Percentiles rank a stretch among this genome's conserved stretches.
phyloP scores from a whole-genome alignment of 2,113 vertebrate genomes.

The Oryzias celebensis region DNA sequence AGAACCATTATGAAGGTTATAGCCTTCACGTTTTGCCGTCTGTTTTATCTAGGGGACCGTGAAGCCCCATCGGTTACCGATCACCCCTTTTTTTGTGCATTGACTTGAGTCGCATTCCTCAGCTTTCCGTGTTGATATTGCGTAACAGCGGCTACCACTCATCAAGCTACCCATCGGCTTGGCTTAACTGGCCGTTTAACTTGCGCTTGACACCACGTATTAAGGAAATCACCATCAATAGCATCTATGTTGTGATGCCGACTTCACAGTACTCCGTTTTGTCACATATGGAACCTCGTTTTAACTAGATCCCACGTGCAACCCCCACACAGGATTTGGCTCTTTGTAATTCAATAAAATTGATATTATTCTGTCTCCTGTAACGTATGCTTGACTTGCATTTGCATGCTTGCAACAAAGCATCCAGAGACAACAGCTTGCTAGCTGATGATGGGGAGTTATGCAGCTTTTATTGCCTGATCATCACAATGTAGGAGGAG shows the following conservation, averaged over 20 bases:
- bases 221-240: background rate
- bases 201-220: conserved; percentile 35
- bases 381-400: conserved; percentile 13
- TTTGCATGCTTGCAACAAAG: conserved; percentile 7
- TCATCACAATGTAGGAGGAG: conserved; percentile 6
- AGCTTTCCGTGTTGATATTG: conserved; percentile 74
- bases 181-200: conserved; percentile 39
- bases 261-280: too few relatives aligned
- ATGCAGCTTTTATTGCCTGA: conserved; percentile 7
- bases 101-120: conserved; percentile 73
- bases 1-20: background rate
- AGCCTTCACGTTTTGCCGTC: conserved; percentile 7
- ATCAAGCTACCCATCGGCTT: conserved; percentile 31
- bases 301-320: too few relatives aligned
- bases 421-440: conserved; percentile 16
- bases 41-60: conserved; percentile 7
- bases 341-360: background rate
- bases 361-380: conserved; percentile 3
- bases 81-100: conserved; percentile 39
- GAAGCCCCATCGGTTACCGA: conserved; percentile 25
- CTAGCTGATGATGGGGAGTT: conserved; percentile 15
- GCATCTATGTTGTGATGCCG: background rate
- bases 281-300: too few relatives aligned
- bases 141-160: conserved; percentile 61
- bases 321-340: too few relatives aligned